Base-by-base conservation (phyloP, 1,140 invertebrate genomes). In the Berghia stephanieae region DNA sequence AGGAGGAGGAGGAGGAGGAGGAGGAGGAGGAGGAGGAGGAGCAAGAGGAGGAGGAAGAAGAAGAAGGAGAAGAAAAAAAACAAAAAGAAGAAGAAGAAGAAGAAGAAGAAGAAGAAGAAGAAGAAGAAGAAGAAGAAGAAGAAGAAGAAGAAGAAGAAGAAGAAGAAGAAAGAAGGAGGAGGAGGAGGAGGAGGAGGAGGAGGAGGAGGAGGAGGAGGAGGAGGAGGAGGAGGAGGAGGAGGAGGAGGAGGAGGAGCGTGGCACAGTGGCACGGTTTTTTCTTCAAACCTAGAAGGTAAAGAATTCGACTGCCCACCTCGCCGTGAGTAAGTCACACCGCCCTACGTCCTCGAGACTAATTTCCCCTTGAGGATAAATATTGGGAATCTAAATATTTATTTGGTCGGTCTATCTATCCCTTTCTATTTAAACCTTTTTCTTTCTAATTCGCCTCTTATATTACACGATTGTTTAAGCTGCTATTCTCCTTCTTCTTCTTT, bases 401-500 rank as follows among this genome's bases (percentile, higher is more conserved):
- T 13, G 16, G 8, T 31, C 27, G 5, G 10, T 68, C n/a, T 42
- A 4, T 68, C 36, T 68, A 13, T 68, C 36, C 42, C n/a, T 42
- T 8, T 68, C 66, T 68, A 36, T 68, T 24, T 8, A 5, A 6
- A n/a, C 6, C 55, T 60, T 24, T 60, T 68, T n/a, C n/a, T n/a
- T n/a, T n/a, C n/a, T n/a, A n/a, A n/a, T n/a, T n/a, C n/a, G n/a
- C n/a, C n/a, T n/a, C n/a, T n/a, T n/a, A n/a, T n/a, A n/a, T n/a
- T n/a, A n/a, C n/a, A n/a, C n/a, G n/a, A n/a, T n/a, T n/a, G n/a
- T n/a, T n/a, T n/a, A n/a, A n/a, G n/a, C n/a, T n/a, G n/a, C n/a
- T n/a, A n/a, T n/a, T 44, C 24, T 52, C 46, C 75, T 69, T 66
- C 52, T 38, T 49, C 42, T 68, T 66, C 38, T n/a, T 69, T 66